phyloP scores from a whole-genome alignment of 2,888 invertebrate genomes.

The Nemotelus nigrinus region DNA sequence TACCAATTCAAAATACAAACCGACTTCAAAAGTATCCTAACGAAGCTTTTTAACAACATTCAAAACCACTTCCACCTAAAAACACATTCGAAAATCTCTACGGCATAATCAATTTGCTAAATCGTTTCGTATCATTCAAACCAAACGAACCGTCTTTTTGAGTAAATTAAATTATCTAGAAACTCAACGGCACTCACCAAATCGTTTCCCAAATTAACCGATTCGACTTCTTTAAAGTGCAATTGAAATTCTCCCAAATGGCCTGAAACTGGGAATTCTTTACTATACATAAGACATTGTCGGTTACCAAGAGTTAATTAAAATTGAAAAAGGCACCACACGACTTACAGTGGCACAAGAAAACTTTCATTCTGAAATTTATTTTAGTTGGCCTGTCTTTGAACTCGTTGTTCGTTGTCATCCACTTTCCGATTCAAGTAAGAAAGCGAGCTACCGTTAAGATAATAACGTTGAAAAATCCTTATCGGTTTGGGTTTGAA shows the following conservation, averaged over 20 bases:
- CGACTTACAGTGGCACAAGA: not conserved
- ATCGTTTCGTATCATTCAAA: not conserved
- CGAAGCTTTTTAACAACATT: too few species aligned
- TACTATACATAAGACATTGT: slow-evolving; percentile 10
- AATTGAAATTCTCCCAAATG: slow-evolving; percentile 26
- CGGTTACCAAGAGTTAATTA: slow-evolving; percentile 28
- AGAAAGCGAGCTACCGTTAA: not conserved
- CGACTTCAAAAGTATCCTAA: too few species aligned
- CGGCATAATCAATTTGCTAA: too few species aligned
- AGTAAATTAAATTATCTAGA: not conserved
- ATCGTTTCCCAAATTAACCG: not conserved
- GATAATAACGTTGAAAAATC: slow-evolving; percentile 4
- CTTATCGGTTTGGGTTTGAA: too few species aligned
- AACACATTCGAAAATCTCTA: too few species aligned
- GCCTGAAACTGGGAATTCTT: not conserved
- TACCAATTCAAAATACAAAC: too few species aligned
- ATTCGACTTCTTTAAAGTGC: slow-evolving; percentile 12
- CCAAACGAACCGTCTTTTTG: not conserved
- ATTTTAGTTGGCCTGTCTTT: not conserved
- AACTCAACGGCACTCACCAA: not conserved
- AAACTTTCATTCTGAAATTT: slow-evolving; percentile 5
- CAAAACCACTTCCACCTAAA: too few species aligned
- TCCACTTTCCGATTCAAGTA: not conserved
- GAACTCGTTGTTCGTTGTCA: not conserved
- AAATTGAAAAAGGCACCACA: slow-evolving; percentile 14